Evolutionary conservation across 1,140 invertebrate genomes (phyloP), one percentile per base, ranked within the genome.

Genomic region (Brachionus angularis): DNA sequence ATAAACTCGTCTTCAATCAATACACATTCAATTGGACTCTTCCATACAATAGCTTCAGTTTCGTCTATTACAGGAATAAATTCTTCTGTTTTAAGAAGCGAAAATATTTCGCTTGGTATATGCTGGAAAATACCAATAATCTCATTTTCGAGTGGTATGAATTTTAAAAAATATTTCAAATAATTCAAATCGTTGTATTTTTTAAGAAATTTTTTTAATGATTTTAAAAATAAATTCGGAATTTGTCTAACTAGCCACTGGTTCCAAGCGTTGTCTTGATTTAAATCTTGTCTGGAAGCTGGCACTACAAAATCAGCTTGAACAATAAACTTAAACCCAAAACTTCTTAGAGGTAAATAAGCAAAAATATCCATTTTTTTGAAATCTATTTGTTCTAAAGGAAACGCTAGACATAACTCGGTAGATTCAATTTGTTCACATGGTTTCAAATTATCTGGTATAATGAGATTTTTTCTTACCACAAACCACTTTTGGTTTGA

Each of bases 231-330:
- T 23, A 71, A 39, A n/a, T 2, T 8, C 16, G 67, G 50, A 36
- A 71, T 71, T 58, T 71, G 49, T 25, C 7, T 31, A 42, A 23
- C 21, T 14, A 71, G 14, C 70, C 70, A 71, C 46, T 71, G 46
- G 31, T 71, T 71, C 70, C 70, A 71, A 31, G 29, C 34, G 27
- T 34, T 46, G 33, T 71, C 52, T 25, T 55, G 36, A 34, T 53
- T 53, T 8, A 71, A 42, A 8, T 71, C 70, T 44, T 71, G 70
- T 34, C 70, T 50, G 29, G 33, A 44, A 3, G 70, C 49, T 27
- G 70, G 70, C 0, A 71, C 34, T 16, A 49, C 53, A 61, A 71
- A 71, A 58, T 71, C 70, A n/a, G 70, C 70, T 33, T 71, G 70
- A 8, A 71, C 21, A 34, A 71, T 47, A 33, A 71, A 71, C 14